Evolutionary conservation across 2,888 invertebrate genomes (phyloP).

Genomic region (Laothoe populi): DNA sequence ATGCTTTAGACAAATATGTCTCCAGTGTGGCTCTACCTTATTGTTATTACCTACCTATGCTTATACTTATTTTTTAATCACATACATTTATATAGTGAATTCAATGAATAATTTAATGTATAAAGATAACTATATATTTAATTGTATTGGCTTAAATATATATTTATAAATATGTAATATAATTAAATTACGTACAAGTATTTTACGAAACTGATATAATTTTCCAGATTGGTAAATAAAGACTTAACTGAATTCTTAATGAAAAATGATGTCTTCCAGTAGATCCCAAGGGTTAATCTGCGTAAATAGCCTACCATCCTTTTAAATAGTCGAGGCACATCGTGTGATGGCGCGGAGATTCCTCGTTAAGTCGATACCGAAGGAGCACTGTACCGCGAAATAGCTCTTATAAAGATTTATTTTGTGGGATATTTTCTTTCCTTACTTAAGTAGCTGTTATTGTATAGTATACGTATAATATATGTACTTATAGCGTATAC

Average conservation of each 20-base stretch:
- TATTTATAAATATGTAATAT: too few species aligned
- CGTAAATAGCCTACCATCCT: conserved; percentile 59
- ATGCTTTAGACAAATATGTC: too few species aligned
- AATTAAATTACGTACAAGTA: too few species aligned
- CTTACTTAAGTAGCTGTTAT: background rate
- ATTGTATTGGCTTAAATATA: too few species aligned
- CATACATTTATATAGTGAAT: too few species aligned
- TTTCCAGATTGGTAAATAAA: conserved; percentile 45
- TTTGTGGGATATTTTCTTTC: conserved; percentile 28
- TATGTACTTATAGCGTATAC: background rate
- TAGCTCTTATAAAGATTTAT: conserved; percentile 51
- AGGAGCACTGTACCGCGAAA: conserved; percentile 47
- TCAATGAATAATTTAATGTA: too few species aligned
- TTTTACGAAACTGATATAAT: conserved; percentile 27
- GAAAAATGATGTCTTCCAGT: conserved; percentile 56
- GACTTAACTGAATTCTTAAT: conserved; percentile 51
- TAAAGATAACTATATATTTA: too few species aligned
- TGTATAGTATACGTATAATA: background rate
- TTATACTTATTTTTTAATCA: too few species aligned
- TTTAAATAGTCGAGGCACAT: conserved; percentile 59
- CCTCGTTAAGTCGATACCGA: conserved; percentile 69
- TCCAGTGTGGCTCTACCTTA: too few species aligned
- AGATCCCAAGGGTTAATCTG: conserved; percentile 57
- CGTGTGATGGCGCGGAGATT: conserved; percentile 58
- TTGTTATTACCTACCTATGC: too few species aligned